Evolutionary conservation across 2,113 vertebrate species (phyloP).

Genomic region (Syrmaticus mikado): DNA sequence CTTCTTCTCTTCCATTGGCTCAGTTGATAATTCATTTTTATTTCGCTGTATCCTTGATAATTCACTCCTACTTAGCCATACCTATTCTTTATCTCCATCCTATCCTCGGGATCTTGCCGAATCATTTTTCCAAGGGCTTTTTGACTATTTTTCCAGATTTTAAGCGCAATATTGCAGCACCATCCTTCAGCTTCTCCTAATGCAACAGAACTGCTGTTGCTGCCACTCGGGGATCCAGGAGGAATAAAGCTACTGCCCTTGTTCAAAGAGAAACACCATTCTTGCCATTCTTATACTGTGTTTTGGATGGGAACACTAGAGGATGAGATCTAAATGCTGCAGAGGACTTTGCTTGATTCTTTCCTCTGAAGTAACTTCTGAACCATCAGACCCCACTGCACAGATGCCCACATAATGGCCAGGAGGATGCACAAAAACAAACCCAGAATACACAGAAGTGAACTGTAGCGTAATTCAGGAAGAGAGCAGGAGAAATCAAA

Average conservation of each 20-base stretch:
- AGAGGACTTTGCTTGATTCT: not conserved
- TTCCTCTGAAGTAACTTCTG: not conserved
- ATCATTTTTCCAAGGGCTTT: constrained; percentile 23
- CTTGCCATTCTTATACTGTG: not conserved
- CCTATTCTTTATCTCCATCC: constrained; percentile 31
- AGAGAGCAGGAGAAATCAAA: not conserved
- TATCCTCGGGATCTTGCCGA: constrained; percentile 9
- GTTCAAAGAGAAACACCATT: not conserved
- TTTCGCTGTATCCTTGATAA: constrained; percentile 35
- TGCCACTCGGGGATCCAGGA: accelerated
- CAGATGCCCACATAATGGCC: not conserved
- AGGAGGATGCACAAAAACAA: constrained; percentile 1
- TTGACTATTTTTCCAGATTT: not conserved
- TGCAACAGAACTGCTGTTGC: not conserved
- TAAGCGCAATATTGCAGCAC: not conserved
- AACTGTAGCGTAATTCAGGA: not conserved
- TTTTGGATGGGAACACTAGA: not conserved
- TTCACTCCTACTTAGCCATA: constrained; percentile 23
- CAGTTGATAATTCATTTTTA: constrained; percentile 58
- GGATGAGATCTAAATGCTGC: not conserved
- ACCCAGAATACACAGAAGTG: not conserved
- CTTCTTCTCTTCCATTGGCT: constrained; percentile 37
- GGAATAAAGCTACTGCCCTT: not conserved
- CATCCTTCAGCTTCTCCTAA: not conserved
- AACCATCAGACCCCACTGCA: not conserved